Percentiles rank a stretch among this genome's conserved stretches.
Evolutionary conservation across 1,140 invertebrate species (phyloP).

Genomic region (Aethina tumida): DNA sequence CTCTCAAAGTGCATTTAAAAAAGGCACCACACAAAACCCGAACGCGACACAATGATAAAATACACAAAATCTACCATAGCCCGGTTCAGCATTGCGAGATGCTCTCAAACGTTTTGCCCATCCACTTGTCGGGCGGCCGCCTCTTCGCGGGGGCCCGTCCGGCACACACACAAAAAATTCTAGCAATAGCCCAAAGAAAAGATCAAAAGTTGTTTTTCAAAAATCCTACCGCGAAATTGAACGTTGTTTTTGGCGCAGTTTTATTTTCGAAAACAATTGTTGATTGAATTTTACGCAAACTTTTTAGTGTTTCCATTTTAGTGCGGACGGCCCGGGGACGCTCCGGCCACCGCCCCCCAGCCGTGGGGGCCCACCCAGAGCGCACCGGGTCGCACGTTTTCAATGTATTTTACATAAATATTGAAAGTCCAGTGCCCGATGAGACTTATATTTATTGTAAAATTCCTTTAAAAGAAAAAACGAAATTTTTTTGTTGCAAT

Average conservation of each 20-base stretch:
- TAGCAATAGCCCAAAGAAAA: constrained; percentile 34
- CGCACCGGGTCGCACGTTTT: constrained; percentile 2
- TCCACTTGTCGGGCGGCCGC: constrained; percentile 25
- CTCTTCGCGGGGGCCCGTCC: no score
- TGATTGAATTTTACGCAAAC: constrained; percentile 15
- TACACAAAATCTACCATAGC: constrained; percentile 32
- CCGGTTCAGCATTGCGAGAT: constrained; percentile 38
- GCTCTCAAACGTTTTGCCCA: constrained; percentile 37
- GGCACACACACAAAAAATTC: constrained; percentile 25
- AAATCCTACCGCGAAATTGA: no score
- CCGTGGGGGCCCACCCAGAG: background rate
- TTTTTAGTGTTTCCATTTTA: constrained; percentile 6
- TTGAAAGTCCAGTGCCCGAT: constrained; percentile 35
- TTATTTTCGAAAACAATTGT: constrained; percentile 12
- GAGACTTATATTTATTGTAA: constrained; percentile 38
- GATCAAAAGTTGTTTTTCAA: constrained; percentile 14
- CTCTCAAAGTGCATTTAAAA: background rate
- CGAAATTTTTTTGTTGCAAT: constrained; percentile 27
- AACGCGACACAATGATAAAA: constrained; percentile 23
- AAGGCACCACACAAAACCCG: constrained; percentile 10
- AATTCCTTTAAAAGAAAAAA: constrained; percentile 32
- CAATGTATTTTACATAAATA: constrained; percentile 37
- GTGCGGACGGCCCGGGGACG: background rate
- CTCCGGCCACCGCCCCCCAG: background rate
- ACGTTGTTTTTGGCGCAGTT: constrained; percentile 2